Conservation (phyloP, 2,113 vertebrate genomes). For the Orientallactaga bullata region DNA sequence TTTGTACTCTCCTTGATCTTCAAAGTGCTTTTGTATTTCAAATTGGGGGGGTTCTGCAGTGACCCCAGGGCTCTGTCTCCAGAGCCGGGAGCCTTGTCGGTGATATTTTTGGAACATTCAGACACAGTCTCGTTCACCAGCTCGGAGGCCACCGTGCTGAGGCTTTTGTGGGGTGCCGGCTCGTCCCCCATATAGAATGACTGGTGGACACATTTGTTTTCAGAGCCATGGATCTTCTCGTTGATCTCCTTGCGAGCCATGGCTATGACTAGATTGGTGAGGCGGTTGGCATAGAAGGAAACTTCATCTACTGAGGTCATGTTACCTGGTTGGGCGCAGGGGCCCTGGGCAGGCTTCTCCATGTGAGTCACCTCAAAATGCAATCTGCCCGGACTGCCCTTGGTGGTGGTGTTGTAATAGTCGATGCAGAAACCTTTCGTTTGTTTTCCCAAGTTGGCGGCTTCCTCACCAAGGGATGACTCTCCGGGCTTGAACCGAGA, state of each 20-base stretch:
- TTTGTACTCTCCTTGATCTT: slow-evolving; percentile 58
- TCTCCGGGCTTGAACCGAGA: slow-evolving; percentile 68
- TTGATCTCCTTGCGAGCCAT: slow-evolving; percentile 80
- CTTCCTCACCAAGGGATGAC: neutral
- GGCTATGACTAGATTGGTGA: slow-evolving; percentile 82
- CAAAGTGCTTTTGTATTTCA: slow-evolving; percentile 74
- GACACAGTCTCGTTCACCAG: slow-evolving; percentile 68
- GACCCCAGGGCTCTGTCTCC: slow-evolving; percentile 33
- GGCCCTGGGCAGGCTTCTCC: slow-evolving; percentile 43
- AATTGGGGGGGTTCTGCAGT: neutral
- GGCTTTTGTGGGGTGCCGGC: slow-evolving; percentile 63
- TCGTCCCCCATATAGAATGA: slow-evolving; percentile 75
- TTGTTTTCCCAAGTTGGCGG: neutral
- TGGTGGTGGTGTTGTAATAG: slow-evolving; percentile 51
- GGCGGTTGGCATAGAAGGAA: slow-evolving; percentile 81
- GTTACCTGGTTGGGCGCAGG: neutral
- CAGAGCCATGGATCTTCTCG: slow-evolving; percentile 77
- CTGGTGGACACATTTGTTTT: slow-evolving; percentile 73
- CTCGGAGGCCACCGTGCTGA: slow-evolving; percentile 66
- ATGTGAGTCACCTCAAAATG: slow-evolving; percentile 75
- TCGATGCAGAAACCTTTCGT: slow-evolving; percentile 59
- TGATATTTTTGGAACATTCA: neutral
- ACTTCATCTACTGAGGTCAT: slow-evolving; percentile 69
- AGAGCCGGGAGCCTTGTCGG: slow-evolving; percentile 62
- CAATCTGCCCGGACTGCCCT: slow-evolving; percentile 61